Conservation (phyloP, 2,888 invertebrate species). For the Acronicta psi region DNA sequence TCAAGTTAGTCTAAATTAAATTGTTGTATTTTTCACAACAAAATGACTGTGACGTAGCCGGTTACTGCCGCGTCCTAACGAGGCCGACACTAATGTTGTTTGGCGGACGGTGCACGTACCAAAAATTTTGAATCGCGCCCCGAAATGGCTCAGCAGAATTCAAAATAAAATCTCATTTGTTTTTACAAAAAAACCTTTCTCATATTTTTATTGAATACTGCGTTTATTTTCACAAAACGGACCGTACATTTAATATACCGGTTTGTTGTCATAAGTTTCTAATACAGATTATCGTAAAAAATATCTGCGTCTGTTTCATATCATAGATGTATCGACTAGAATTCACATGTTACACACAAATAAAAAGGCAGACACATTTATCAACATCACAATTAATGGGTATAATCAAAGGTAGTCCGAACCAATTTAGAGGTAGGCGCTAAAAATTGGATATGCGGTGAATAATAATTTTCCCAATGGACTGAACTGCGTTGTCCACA, state of each 20-base stretch:
- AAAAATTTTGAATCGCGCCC: slow-evolving; percentile 37
- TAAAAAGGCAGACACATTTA: not conserved
- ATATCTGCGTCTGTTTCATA: slow-evolving; percentile 10
- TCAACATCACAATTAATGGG: slow-evolving; percentile 65
- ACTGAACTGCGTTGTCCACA: slow-evolving; percentile 85
- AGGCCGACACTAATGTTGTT: slow-evolving; percentile 76
- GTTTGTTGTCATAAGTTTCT: slow-evolving; percentile 38
- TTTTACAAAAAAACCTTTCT: slow-evolving; percentile 38
- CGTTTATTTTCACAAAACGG: slow-evolving; percentile 30
- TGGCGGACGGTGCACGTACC: slow-evolving; percentile 58
- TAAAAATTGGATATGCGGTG: slow-evolving; percentile 85
- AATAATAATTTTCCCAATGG: slow-evolving; percentile 86
- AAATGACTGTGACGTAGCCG: slow-evolving; percentile 74
- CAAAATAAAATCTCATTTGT: slow-evolving; percentile 32
- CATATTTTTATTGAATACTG: slow-evolving; percentile 27
- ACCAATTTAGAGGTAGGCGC: slow-evolving; percentile 76
- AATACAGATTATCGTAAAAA: slow-evolving; percentile 19
- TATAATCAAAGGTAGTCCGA: slow-evolving; percentile 76
- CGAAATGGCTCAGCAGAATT: slow-evolving; percentile 32
- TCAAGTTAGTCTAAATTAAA: slow-evolving; percentile 87
- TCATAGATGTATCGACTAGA: not conserved
- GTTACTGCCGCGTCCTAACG: slow-evolving; percentile 66
- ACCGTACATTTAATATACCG: slow-evolving; percentile 17
- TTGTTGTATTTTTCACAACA: slow-evolving; percentile 86
- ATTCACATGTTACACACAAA: slow-evolving; percentile 3